Base-by-base conservation (phyloP, 2,888 invertebrate genomes). In the Cerastis leucographa region DNA sequence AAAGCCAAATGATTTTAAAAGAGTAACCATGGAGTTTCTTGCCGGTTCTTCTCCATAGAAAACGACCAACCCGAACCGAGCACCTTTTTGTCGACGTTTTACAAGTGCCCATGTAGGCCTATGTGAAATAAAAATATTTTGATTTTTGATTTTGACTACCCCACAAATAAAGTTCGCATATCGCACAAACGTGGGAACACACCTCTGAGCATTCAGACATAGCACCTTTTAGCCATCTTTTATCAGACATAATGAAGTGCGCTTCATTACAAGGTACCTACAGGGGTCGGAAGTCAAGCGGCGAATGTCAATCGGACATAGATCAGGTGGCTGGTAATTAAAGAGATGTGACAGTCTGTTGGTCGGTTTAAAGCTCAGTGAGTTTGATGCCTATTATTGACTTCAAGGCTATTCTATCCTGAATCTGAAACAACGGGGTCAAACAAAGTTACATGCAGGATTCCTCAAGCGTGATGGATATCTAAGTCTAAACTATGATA, bases 231-330 rank as follows among this genome's bases (percentile, higher is more conserved):
- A 25, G 14, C 22, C 62, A 71, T 11, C 84, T 71, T 78, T 68
- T 73, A 80, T 44, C 74, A 69, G 62, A 74, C 71, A 73, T 85
- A 85, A 80, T 83, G 71, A 81, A 81, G 44, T 67, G 35, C 62
- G 51, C 61, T 44, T 73, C 64, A 73, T 46, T 73, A 67, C 74
- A 71, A 76, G 64, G 29, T 40, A 64, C 9, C 17, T n/a, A 42
- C 42, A 56, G 78, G 66, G 77, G 85, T 87, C 67, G 62, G 56
- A 61, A 79, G 87, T 79, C 85, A 85, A 82, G 71, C 71, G 62
- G 51, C 42, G 59, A 85, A 77, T 87, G 85, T 85, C 85, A 85
- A 85, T 82, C 69, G 75, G 14, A 12, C 71, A 79, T 66, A 85
- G 85, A 82, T 72, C 59, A 79, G 25, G n/a, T 69, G 12, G 0